Percentiles rank a stretch among this genome's conserved stretches.
Evolutionary conservation across 92 coral and sea anemone species (phyloP).

Genomic region (Porites rus): DNA sequence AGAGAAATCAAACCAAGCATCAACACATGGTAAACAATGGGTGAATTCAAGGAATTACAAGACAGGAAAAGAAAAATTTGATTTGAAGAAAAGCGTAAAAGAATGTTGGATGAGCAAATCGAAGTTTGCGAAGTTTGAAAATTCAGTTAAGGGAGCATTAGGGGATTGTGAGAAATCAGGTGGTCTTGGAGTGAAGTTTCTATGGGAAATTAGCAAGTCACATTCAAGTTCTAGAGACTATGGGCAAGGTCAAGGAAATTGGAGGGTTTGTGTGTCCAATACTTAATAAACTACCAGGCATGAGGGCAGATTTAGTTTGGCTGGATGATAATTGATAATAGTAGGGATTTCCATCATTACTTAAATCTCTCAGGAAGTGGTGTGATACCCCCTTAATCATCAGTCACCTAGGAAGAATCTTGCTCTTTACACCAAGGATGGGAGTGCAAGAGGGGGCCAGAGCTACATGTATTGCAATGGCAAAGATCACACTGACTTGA

Average conservation of each 20-base stretch:
- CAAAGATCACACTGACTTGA: conserved; percentile 13
- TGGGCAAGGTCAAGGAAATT: conserved; percentile 46
- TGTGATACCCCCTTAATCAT: conserved; percentile 18
- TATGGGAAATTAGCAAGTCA: conserved; percentile 40
- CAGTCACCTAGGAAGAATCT: not conserved
- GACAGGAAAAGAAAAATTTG: too few relatives aligned
- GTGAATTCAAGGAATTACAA: too few relatives aligned
- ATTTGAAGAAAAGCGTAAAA: conserved; percentile 21
- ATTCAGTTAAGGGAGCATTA: not conserved
- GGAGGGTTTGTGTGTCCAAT: conserved; percentile 21
- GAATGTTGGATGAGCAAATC: conserved; percentile 33
- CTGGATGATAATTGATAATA: conserved; percentile 68
- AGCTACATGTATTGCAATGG: conserved; percentile 48
- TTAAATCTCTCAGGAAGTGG: conserved; percentile 67
- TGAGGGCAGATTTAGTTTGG: conserved; percentile 57
- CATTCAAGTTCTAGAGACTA: conserved; percentile 66
- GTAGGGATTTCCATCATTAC: conserved; percentile 56
- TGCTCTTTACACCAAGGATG: conserved; percentile 10
- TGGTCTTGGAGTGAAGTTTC: conserved; percentile 28
- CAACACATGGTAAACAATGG: too few relatives aligned
- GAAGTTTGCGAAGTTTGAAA: conserved; percentile 17
- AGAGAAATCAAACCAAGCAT: too few relatives aligned
- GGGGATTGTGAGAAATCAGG: conserved; percentile 1
- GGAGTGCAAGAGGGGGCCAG: conserved; percentile 1
- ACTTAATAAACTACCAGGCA: conserved; percentile 54